Base-by-base conservation (phyloP, 2,797 vertebrate genomes). In the Smutsia gigantea region DNA sequence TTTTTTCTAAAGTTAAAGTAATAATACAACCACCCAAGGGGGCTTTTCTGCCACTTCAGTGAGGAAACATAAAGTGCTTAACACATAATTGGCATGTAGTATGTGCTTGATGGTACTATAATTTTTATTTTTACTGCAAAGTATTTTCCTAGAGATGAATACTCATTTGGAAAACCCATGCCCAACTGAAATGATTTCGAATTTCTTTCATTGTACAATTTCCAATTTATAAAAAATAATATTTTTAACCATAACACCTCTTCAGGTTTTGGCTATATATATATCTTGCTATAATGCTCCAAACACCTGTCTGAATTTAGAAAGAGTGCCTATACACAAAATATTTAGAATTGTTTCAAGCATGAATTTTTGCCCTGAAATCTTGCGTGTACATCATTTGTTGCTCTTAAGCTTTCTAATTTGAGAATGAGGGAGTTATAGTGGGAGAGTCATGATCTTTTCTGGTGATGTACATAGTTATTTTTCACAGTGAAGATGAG, bases 101-200 rank as follows among this genome's bases (percentile, higher is more conserved):
- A 2, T 25, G 12, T 49, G 23, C 46, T 79, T 29, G 25, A 37
- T 29, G 81, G 8, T 63, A 57, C 9, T 78, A 53, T n/a, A 51
- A 74, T 51, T 86, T 94, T 90, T 51, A 86, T 66, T 86, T 93
- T 88, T 74, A 85, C 59, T 93, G n/a, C 3, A 74, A n/a, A 77
- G 8, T 75, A 46, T 49, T 82, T 85, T 42, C 85, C 21, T 88
- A 92, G 68, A 69, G 51, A 79, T 63, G 31, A 68, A 87, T 91
- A 87, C 14, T 77, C 25, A 57, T 37, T 90, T 71, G 49, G 34
- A 71, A 85, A 59, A 68, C 68, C 7, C 17, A 68, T 15, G 34
- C 75, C n/a, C 42, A 96, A 37, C 29, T 57, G 29, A 85, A 78
- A 64, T 84, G 55, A 59, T 78, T 82, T 49, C 29, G 21, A 27